Evolutionary conservation across 30 jellyfish, hydroid and myxozoan species (phyloP).

Genomic region (Turritopsis rubra): DNA sequence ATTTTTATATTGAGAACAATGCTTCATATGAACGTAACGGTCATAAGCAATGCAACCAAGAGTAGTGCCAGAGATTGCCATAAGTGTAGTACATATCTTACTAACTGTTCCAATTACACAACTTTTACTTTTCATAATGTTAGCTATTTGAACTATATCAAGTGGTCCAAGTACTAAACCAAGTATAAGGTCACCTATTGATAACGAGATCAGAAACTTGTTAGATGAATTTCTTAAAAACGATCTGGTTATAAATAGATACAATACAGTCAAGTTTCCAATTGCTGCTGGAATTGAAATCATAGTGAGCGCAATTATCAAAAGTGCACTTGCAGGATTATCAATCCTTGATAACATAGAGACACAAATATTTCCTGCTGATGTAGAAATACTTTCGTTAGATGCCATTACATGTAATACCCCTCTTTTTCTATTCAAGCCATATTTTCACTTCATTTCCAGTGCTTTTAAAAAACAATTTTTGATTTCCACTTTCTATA

Average conservation of each 20-base stretch:
- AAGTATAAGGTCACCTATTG: neutral
- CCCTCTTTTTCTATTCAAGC: no score
- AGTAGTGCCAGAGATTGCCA: neutral
- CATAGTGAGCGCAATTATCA: neutral
- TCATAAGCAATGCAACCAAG: slow-evolving; percentile 12
- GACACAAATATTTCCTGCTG: neutral
- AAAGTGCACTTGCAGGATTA: neutral
- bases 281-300: neutral
- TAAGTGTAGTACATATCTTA: neutral
- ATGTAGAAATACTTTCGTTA: no score
- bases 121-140: neutral
- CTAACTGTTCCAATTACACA: neutral
- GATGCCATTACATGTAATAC: no score
- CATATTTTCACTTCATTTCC: no score
- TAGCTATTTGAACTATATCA: neutral
- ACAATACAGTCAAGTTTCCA: neutral
- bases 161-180: neutral
- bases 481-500: no score
- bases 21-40: neutral
- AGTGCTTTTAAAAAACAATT: no score
- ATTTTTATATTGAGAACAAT: neutral
- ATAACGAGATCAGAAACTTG: neutral
- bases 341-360: neutral
- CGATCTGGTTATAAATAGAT: neutral
- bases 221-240: neutral